These are phyloP conservation scores for Anser brachyrhynchus DNA, from an alignment of 2,113 vertebrate genomes.

Conservation along the genomic window DNA sequence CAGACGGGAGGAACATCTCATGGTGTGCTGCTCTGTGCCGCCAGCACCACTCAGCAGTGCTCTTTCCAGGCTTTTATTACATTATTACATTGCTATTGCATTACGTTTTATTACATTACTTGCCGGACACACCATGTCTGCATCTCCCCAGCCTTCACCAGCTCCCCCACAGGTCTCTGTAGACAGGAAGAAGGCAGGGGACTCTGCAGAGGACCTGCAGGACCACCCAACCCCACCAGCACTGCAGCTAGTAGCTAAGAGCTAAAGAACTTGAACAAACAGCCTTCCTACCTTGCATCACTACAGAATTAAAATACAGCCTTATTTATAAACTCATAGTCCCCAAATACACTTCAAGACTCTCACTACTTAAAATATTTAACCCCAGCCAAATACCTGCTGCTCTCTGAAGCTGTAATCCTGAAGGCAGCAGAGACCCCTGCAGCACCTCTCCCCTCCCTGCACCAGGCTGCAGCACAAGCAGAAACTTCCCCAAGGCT, in stretches of 20 bases:
- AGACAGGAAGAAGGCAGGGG: too few species aligned
- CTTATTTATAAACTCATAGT: neutral
- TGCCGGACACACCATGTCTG: too few species aligned
- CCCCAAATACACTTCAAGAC: too few species aligned
- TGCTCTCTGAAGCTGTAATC: neutral
- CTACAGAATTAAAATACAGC: neutral
- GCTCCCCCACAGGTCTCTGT: neutral
- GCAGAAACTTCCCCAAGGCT: rapidly evolving
- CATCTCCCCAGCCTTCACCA: too few species aligned
- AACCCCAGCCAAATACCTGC: neutral
- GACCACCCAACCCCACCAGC: neutral
- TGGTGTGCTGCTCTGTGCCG: too few species aligned
- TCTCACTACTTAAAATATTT: neutral
- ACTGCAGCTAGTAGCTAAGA: rapidly evolving
- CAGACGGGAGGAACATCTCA: neutral
- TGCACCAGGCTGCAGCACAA: neutral
- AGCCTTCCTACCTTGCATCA: rapidly evolving
- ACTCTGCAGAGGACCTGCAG: too few species aligned
- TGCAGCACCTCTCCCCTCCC: neutral
- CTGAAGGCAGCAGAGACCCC: rapidly evolving
- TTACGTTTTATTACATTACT: too few species aligned
- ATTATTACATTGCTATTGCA: too few species aligned
- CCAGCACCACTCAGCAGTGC: too few species aligned
- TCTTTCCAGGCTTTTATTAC: too few species aligned
- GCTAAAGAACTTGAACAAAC: rapidly evolving